Evolutionary conservation across 1,140 invertebrate genomes (phyloP).

Genomic region (Vollenhovia emeryi): DNA sequence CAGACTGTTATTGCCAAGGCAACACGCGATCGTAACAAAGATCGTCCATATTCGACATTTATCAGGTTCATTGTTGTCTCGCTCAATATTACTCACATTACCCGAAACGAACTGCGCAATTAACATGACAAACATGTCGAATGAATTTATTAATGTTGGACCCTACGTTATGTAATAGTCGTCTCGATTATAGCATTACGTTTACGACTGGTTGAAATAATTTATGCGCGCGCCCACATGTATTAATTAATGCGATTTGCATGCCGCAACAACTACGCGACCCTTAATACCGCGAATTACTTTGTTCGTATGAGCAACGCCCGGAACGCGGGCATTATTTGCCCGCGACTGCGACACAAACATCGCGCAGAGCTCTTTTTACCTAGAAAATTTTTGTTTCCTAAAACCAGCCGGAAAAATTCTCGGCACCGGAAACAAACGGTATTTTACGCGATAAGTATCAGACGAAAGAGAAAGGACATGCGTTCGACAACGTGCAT

Average conservation of each 20-base stretch:
- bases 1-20: background rate
- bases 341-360: background rate
- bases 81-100: constrained; percentile 28
- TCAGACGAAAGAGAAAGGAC: background rate
- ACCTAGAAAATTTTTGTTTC: background rate
- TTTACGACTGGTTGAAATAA: background rate
- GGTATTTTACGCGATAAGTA: background rate
- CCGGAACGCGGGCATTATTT: background rate
- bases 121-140: background rate
- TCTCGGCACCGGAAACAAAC: background rate
- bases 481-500: background rate
- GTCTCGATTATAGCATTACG: background rate
- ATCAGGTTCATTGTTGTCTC: background rate
- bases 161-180: background rate
- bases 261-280: background rate
- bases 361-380: background rate
- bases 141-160: constrained; percentile 29
- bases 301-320: background rate
- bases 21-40: background rate
- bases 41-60: background rate
- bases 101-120: background rate
- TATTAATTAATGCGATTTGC: constrained; percentile 43
- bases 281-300: constrained; percentile 25
- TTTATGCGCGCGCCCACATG: background rate
- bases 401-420: background rate